Evolutionary conservation across 2,113 vertebrate species (phyloP).

Genomic region (Ictalurus furcatus): DNA sequence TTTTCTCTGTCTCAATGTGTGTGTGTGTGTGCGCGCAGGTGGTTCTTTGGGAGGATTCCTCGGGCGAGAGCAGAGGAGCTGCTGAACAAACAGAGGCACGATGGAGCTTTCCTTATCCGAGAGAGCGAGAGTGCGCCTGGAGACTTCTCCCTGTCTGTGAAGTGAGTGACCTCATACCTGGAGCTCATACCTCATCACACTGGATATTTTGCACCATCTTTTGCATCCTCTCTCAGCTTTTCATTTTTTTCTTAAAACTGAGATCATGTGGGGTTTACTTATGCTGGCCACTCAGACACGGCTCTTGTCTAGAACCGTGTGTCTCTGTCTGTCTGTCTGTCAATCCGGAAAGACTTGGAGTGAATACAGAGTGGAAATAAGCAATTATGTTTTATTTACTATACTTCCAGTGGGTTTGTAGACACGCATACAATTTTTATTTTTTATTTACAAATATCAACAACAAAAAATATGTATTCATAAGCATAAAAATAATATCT

Average conservation of each 20-base stretch:
- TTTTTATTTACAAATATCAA: background rate
- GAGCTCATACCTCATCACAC: background rate
- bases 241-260: background rate
- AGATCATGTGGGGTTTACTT: background rate
- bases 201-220: background rate
- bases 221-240: background rate
- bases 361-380: background rate
- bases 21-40: constrained; percentile 72
- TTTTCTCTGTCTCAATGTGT: background rate
- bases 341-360: background rate
- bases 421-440: background rate
- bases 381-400: background rate
- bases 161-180: constrained; percentile 75
- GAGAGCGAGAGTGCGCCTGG: constrained; percentile 98
- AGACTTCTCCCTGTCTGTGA: constrained; percentile 97
- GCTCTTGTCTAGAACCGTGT: background rate
- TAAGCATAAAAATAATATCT: background rate
- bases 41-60: constrained; percentile 99
- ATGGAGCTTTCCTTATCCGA: constrained; percentile 96
- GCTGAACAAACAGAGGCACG: constrained; percentile 96
- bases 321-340: background rate
- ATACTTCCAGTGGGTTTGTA: background rate
- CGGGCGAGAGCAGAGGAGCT: constrained; percentile 98
- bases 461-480: background rate
- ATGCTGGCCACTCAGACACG: background rate